Conservation (phyloP, 1,140 invertebrate genomes). For the Marisa cornuarietis region DNA sequence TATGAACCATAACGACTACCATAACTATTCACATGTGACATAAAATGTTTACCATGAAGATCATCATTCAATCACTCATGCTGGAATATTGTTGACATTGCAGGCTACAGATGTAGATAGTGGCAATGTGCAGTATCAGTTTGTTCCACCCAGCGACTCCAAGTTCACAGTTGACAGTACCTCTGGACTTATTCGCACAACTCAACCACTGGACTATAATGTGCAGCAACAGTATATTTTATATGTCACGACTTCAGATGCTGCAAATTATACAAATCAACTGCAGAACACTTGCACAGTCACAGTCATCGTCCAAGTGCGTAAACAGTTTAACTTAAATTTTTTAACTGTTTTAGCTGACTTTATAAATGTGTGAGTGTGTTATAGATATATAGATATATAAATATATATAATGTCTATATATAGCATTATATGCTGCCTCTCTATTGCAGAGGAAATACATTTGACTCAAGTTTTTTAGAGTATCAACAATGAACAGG, state of each 20-base stretch:
- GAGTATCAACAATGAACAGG: no score
- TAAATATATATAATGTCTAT: no score
- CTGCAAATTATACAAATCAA: neutral
- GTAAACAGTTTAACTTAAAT: neutral
- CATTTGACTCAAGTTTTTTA: no score
- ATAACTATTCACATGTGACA: neutral
- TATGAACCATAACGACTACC: neutral
- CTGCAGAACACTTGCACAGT: neutral
- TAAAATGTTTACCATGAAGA: neutral
- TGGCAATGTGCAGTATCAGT: neutral
- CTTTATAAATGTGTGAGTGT: no score
- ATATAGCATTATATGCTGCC: no score
- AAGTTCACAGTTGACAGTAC: neutral
- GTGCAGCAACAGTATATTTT: slow-evolving; percentile 7
- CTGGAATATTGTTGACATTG: neutral
- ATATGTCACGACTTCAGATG: slow-evolving; percentile 15
- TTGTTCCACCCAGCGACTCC: neutral
- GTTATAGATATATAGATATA: no score
- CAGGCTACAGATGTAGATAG: slow-evolving; percentile 11
- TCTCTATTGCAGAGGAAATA: no score
- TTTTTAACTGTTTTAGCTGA: neutral
- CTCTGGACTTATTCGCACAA: neutral
- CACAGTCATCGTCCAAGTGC: slow-evolving; percentile 3
- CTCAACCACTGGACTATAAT: neutral
- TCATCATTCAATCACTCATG: neutral